Evolutionary conservation across 2,113 vertebrate species (phyloP), one percentile per base, ranked within the genome.

Genomic region (Onychostoma macrolepis): DNA sequence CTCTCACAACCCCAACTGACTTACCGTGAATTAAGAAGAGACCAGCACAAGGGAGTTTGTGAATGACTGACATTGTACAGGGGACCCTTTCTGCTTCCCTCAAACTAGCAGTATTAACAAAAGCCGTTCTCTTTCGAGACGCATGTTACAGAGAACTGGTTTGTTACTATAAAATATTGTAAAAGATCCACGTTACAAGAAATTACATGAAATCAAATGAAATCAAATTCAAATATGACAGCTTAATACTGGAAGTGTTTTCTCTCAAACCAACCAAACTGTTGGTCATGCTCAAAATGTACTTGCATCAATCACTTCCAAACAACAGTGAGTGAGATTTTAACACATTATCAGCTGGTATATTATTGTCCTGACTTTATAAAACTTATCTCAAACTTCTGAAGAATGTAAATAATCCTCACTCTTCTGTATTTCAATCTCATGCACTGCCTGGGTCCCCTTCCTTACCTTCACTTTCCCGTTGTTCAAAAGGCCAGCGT

Each of bases 1-100:
- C 94, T 95, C 94, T 94, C 93, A 74, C 94, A 94, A 95, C 94
- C 92, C 93, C 91, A 91, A 56, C 89, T 89, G 91, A 93, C 94
- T 93, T 85, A 95, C 95, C 94, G 94, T 53, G 0, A 1, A 1
- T 5, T 26, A 0, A 9, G 75, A n/a, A 21, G n/a, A 82, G 71
- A 2, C 11, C 15, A 15, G 75, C 30, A 28, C 33, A 36, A 72
- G 8, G 21, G n/a, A 7, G 28, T 67, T 67, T 56, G 12, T 56
- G 6, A 43, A 69, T 56, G 81, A 84, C 67, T 84, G 48, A 74
- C 63, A 11, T 11, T 50, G 74, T 71, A 86, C 28, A 72, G 83
- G 88, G 88, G 79, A 88, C 82, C 80, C 76, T 53, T 48, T 19
- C 65, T n/a, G n/a, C 28, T 84, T 84, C 33, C 24, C 78, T 80